Evolutionary conservation across 2,888 invertebrate genomes (phyloP).

Genomic region (Podotricha telesiphe): DNA sequence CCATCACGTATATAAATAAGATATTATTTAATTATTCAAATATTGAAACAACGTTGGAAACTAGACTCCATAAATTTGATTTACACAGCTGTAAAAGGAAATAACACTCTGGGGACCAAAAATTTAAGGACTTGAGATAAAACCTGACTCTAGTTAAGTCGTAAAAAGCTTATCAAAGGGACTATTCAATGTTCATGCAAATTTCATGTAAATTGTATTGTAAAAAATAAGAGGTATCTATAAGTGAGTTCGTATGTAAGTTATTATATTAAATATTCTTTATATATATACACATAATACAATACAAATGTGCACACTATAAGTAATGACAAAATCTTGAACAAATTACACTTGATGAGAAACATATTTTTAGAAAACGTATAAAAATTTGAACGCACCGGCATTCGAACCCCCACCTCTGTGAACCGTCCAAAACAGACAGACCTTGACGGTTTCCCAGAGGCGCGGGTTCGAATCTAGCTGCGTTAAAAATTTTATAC

Average conservation of each 20-base stretch:
- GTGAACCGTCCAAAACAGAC: no score
- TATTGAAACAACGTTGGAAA: neutral
- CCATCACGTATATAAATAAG: neutral
- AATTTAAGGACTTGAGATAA: constrained; percentile 28
- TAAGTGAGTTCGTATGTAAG: neutral
- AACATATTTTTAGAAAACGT: no score
- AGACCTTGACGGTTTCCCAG: no score
- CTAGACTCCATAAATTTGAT: constrained; percentile 21
- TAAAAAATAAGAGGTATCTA: neutral
- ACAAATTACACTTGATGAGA: no score
- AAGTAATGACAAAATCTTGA: no score
- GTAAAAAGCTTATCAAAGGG: constrained; percentile 34
- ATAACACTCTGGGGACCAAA: constrained; percentile 23
- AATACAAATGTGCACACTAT: no score
- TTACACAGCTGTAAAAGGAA: constrained; percentile 32
- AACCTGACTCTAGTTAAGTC: constrained; percentile 32
- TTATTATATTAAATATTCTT: no score
- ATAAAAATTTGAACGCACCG: no score
- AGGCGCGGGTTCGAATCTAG: no score
- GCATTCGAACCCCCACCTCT: no score
- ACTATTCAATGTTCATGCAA: constrained; percentile 26
- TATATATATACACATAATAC: no score
- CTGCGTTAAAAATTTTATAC: no score
- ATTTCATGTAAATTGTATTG: constrained; percentile 13
- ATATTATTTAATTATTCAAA: neutral